Conservation (phyloP, 2,797 vertebrate genomes). For the Brachyalestes nurse region DNA sequence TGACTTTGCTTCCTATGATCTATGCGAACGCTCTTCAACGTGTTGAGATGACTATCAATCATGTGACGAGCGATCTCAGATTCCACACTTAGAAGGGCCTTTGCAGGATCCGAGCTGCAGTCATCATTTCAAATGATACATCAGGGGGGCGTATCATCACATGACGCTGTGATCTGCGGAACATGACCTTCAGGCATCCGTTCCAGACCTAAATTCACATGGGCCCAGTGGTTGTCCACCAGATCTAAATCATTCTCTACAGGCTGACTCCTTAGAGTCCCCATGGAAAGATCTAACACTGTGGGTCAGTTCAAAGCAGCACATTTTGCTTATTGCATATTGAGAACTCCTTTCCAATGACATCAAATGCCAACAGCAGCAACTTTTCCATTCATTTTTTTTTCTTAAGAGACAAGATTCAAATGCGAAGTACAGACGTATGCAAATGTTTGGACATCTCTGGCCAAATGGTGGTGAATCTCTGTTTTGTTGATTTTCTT, state of each 20-base stretch:
- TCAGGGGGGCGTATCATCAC: background rate
- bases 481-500: too few relatives aligned
- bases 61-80: background rate
- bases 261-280: background rate
- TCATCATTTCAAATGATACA: conserved; percentile 10
- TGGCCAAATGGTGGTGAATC: too few relatives aligned
- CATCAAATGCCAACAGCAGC: conserved; percentile 17
- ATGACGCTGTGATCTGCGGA: conserved; percentile 29
- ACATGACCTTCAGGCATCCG: conserved; percentile 33
- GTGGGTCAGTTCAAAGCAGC: too few relatives aligned
- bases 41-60: background rate
- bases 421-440: background rate
- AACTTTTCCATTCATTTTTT: conserved; percentile 13
- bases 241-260: background rate
- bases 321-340: too few relatives aligned
- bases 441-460: too few relatives aligned
- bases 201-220: conserved; percentile 9
- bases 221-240: background rate
- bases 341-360: conserved; percentile 33
- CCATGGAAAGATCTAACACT: too few relatives aligned
- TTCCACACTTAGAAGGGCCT: background rate
- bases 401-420: too few relatives aligned
- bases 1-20: background rate
- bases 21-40: background rate
- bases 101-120: conserved; percentile 19